phyloP scores from a whole-genome alignment of 2,797 vertebrate species.

The Sebastes melanostomus region DNA sequence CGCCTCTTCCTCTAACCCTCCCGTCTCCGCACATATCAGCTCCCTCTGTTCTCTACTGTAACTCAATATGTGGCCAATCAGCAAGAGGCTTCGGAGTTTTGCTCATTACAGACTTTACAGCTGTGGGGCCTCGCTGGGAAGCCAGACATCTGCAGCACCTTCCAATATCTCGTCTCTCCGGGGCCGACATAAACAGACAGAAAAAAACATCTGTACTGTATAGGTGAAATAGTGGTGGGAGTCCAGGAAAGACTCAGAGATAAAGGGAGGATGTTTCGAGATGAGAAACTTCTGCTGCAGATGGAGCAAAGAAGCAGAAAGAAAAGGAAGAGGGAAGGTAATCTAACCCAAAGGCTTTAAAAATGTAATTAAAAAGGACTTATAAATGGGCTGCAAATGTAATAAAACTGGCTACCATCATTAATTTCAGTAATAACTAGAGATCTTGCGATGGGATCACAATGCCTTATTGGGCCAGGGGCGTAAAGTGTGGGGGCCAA shows the following conservation, averaged over 20 bases:
- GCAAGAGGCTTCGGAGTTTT: conserved; percentile 44
- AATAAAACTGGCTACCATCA: not conserved
- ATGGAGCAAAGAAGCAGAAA: not conserved
- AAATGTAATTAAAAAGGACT: conserved; percentile 8
- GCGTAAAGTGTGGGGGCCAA: not conserved
- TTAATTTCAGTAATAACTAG: not conserved
- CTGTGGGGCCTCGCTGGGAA: conserved; percentile 62
- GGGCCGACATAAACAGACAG: conserved; percentile 50
- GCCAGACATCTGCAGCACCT: conserved; percentile 76
- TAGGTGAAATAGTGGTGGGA: conserved; percentile 67
- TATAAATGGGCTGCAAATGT: not conserved
- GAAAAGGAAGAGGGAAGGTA: not conserved
- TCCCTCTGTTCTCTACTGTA: conserved; percentile 55
- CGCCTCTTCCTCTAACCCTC: conserved; percentile 19
- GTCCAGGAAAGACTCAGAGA: conserved; percentile 57
- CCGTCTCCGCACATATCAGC: conserved; percentile 30
- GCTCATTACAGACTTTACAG: conserved; percentile 73
- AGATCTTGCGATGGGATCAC: not conserved
- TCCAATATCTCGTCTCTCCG: conserved; percentile 55
- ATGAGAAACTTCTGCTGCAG: conserved; percentile 48
- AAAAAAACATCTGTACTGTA: conserved; percentile 58
- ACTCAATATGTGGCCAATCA: conserved; percentile 71
- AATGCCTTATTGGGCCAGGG: not conserved
- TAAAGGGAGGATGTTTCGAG: conserved; percentile 42
- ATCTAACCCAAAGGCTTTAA: not conserved